phyloP scores from a whole-genome alignment of 2,113 vertebrate species.

The Etheostoma cragini region DNA sequence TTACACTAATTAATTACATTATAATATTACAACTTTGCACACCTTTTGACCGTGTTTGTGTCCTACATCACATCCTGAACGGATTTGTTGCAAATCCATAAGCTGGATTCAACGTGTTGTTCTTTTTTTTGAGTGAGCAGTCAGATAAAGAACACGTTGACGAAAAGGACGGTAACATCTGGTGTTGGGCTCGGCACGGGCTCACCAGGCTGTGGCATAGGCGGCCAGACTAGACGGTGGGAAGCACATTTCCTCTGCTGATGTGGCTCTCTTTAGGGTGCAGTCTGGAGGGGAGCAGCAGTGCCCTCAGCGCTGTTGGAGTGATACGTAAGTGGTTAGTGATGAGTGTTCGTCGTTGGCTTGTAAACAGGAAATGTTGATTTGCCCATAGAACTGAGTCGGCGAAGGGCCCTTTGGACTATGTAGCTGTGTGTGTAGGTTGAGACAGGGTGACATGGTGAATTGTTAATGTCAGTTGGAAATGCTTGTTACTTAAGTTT shows the following conservation, averaged over 20 bases:
- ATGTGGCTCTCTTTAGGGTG: slow-evolving; percentile 40
- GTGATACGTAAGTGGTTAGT: slow-evolving; percentile 62
- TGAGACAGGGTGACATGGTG: slow-evolving; percentile 4
- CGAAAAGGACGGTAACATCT: background rate
- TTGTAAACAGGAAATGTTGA: slow-evolving; percentile 85
- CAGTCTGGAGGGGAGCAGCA: slow-evolving; percentile 36
- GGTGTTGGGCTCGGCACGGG: background rate
- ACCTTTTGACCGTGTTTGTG: background rate
- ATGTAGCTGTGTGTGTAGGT: slow-evolving; percentile 14
- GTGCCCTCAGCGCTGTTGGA: slow-evolving; percentile 36
- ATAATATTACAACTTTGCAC: background rate
- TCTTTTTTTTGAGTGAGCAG: background rate
- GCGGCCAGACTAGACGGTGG: background rate
- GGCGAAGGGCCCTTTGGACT: slow-evolving; percentile 55
- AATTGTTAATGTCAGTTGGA: slow-evolving; percentile 4
- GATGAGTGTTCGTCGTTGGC: slow-evolving; percentile 52
- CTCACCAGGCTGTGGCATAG: background rate
- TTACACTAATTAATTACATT: background rate
- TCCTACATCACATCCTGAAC: background rate
- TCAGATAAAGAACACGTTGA: background rate
- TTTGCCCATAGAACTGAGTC: slow-evolving; percentile 67
- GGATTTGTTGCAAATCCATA: background rate
- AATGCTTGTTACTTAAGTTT: slow-evolving; percentile 2
- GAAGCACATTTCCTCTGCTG: slow-evolving; percentile 38
- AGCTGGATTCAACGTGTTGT: background rate